These are phyloP conservation scores for Merops nubicus DNA, from an alignment of 2,113 vertebrate species.

Conservation along the genomic window DNA sequence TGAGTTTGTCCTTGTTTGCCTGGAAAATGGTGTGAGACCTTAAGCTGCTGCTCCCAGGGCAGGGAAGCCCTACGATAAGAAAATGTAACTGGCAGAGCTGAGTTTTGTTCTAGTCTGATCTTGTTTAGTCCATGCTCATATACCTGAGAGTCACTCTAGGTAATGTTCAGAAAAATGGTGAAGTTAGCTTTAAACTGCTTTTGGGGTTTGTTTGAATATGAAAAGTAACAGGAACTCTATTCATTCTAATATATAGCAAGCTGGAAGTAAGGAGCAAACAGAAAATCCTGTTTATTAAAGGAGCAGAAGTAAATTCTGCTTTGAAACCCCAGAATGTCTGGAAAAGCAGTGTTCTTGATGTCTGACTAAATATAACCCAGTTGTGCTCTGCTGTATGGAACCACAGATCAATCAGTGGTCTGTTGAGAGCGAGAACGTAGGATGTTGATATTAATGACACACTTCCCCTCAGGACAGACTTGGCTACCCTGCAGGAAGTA, in stretches of 20 bases:
- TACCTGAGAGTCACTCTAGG: background rate
- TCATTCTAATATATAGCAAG: background rate
- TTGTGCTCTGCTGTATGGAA: background rate
- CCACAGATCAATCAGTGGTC: slow-evolving; percentile 46
- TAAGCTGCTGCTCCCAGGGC: background rate
- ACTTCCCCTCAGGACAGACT: slow-evolving; percentile 49
- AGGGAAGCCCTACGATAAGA: background rate
- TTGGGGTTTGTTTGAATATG: background rate
- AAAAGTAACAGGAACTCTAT: background rate
- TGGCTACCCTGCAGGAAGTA: slow-evolving; percentile 49
- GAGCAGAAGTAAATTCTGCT: background rate
- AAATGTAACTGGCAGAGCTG: background rate
- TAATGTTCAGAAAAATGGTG: background rate
- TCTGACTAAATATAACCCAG: slow-evolving; percentile 41
- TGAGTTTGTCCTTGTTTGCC: background rate
- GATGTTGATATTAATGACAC: slow-evolving; percentile 61
- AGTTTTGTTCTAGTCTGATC: background rate
- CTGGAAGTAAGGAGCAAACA: background rate
- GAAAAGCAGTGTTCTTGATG: background rate
- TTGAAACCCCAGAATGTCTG: background rate
- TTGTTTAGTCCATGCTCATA: background rate
- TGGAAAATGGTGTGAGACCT: background rate
- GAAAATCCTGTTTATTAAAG: background rate
- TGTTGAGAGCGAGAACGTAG: background rate
- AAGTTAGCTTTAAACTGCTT: background rate